phyloP scores from a whole-genome alignment of 2,888 invertebrate genomes.

The Gnatocerus cornutus region DNA sequence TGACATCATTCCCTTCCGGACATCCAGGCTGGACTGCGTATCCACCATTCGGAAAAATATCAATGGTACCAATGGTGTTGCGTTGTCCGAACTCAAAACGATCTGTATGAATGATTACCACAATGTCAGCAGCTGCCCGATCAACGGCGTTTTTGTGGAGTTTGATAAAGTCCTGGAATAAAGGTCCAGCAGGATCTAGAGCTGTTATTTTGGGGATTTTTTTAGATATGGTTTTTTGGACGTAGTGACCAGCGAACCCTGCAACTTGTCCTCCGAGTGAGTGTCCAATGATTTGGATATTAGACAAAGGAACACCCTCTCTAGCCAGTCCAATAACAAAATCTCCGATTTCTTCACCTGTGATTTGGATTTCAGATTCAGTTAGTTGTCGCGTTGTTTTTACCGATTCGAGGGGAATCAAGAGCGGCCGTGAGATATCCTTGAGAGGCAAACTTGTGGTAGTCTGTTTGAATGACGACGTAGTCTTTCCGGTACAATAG shows the following conservation, averaged over 20 bases:
- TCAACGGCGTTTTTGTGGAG: conserved; percentile 58
- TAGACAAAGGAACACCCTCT: conserved; percentile 51
- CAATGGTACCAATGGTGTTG: conserved; percentile 73
- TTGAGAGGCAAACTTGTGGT: conserved; percentile 64
- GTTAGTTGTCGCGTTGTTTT: conserved; percentile 18
- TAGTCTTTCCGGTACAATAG: conserved; percentile 68
- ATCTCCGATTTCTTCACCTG: conserved; percentile 58
- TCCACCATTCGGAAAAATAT: conserved; percentile 77
- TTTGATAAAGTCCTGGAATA: conserved; percentile 27
- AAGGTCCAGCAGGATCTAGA: conserved; percentile 74
- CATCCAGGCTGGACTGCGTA: conserved; percentile 71
- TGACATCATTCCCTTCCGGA: conserved; percentile 12
- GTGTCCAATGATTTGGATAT: conserved; percentile 65
- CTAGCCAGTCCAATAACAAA: conserved; percentile 55
- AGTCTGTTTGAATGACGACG: conserved; percentile 73
- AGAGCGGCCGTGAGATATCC: conserved; percentile 1
- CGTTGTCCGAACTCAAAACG: conserved; percentile 70
- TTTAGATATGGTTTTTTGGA: conserved; percentile 54
- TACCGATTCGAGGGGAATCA: conserved; percentile 61
- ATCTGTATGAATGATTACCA: conserved; percentile 77
- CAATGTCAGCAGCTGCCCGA: conserved; percentile 73
- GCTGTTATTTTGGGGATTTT: conserved; percentile 71
- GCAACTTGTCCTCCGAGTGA: conserved; percentile 66
- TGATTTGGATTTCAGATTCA: too few relatives aligned
- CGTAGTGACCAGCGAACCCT: conserved; percentile 58